These are phyloP conservation scores for Zoanthus solanderi DNA, from an alignment of 92 coral and sea anemone species.

Conservation along the genomic window DNA sequence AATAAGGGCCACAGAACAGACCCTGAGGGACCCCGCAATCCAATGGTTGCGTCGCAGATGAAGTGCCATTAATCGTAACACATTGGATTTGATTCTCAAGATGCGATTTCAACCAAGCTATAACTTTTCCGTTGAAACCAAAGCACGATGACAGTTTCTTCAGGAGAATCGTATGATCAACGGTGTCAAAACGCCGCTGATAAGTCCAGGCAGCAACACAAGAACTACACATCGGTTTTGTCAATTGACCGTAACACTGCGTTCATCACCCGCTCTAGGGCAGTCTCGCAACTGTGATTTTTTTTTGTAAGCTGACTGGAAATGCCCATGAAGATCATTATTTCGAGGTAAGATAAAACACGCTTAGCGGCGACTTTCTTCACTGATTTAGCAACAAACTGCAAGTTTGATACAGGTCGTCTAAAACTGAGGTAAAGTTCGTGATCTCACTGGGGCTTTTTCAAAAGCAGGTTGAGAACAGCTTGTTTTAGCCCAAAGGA, in stretches of 20 bases:
- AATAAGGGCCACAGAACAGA: constrained; percentile 19
- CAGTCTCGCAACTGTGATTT: constrained; percentile 70
- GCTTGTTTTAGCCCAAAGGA: constrained; percentile 43
- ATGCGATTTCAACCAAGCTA: constrained; percentile 56
- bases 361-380: constrained; percentile 55
- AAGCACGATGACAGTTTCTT: constrained; percentile 35
- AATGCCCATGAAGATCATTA: constrained; percentile 44
- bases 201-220: constrained; percentile 12
- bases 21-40: constrained; percentile 25
- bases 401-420: constrained; percentile 46
- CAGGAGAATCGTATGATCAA: constrained; percentile 53
- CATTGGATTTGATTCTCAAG: constrained; percentile 37
- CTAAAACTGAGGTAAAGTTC: constrained; percentile 48
- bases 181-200: constrained; percentile 55
- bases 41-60: not conserved
- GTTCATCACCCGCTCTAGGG: constrained; percentile 50
- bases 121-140: constrained; percentile 51
- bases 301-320: constrained; percentile 64
- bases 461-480: constrained; percentile 25
- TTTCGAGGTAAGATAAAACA: constrained; percentile 43
- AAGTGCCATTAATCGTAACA: constrained; percentile 18
- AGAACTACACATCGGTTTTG: constrained; percentile 31
- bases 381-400: constrained; percentile 48
- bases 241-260: constrained; percentile 52
- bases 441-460: constrained; percentile 50